Evolutionary conservation across 2,797 vertebrate species (phyloP).

Genomic region (Clamator glandarius): DNA sequence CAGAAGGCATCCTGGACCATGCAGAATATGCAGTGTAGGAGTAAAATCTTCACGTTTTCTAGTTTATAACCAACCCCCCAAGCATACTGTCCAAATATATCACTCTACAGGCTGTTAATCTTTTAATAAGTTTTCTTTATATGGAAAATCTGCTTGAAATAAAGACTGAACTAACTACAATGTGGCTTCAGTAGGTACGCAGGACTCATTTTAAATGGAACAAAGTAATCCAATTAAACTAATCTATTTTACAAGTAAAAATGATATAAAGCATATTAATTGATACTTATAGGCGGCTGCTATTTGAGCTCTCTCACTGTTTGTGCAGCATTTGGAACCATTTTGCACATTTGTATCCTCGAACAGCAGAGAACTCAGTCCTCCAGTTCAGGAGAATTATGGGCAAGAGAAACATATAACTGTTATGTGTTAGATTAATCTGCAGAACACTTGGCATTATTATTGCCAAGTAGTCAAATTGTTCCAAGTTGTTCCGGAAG

Average conservation of each 20-base stretch:
- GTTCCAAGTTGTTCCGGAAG: slow-evolving; percentile 87
- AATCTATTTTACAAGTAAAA: slow-evolving; percentile 71
- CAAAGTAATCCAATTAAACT: slow-evolving; percentile 70
- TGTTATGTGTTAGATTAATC: slow-evolving; percentile 83
- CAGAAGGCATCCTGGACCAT: background rate
- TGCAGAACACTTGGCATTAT: slow-evolving; percentile 86
- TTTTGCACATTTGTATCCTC: slow-evolving; percentile 70
- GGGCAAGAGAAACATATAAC: slow-evolving; percentile 77
- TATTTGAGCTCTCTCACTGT: slow-evolving; percentile 64
- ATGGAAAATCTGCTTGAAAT: slow-evolving; percentile 45
- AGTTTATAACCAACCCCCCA: slow-evolving; percentile 55
- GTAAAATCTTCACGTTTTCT: slow-evolving; percentile 30
- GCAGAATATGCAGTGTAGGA: background rate
- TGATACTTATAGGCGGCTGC: slow-evolving; percentile 54
- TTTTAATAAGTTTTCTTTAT: slow-evolving; percentile 62
- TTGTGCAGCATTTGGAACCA: slow-evolving; percentile 68
- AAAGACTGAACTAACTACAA: slow-evolving; percentile 37
- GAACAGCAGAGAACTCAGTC: slow-evolving; percentile 57
- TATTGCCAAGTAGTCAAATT: slow-evolving; percentile 87
- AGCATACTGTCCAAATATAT: slow-evolving; percentile 54
- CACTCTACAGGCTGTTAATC: slow-evolving; percentile 58
- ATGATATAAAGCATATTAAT: slow-evolving; percentile 62
- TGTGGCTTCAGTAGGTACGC: slow-evolving; percentile 35
- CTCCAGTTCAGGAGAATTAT: slow-evolving; percentile 70
- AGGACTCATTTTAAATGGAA: slow-evolving; percentile 57